phyloP scores from a whole-genome alignment of 2,797 vertebrate species.

The Poecilia wingei region DNA sequence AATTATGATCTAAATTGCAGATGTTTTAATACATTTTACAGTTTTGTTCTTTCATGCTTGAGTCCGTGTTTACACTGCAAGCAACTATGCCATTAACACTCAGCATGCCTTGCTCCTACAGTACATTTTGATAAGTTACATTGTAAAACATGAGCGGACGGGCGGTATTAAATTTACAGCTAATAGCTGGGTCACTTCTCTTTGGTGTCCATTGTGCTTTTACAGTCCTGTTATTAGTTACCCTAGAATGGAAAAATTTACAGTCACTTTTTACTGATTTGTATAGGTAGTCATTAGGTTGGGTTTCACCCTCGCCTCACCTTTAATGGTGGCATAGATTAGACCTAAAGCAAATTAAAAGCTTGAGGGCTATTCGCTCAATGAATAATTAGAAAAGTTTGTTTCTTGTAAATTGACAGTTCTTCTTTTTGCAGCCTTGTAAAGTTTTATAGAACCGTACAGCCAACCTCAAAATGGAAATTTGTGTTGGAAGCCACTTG shows the following conservation, averaged over 20 bases:
- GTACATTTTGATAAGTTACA: slow-evolving; percentile 67
- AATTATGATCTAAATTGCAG: not conserved
- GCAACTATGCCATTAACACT: slow-evolving; percentile 42
- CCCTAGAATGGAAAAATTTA: slow-evolving; percentile 73
- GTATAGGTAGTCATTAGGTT: slow-evolving; percentile 79
- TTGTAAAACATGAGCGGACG: slow-evolving; percentile 65
- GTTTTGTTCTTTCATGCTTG: slow-evolving; percentile 27
- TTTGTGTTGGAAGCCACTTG: slow-evolving; percentile 89
- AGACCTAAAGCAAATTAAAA: slow-evolving; percentile 64
- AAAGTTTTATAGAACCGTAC: slow-evolving; percentile 93
- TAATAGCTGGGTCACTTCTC: slow-evolving; percentile 70
- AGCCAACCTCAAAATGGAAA: slow-evolving; percentile 94
- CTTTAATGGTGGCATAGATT: slow-evolving; percentile 70
- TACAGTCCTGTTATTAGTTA: slow-evolving; percentile 77
- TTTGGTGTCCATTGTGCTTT: slow-evolving; percentile 74
- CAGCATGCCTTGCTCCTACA: slow-evolving; percentile 45
- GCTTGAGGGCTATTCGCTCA: slow-evolving; percentile 72
- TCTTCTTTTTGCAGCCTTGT: slow-evolving; percentile 88
- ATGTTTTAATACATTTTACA: slow-evolving; percentile 5
- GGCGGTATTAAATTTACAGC: slow-evolving; percentile 73
- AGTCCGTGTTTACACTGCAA: slow-evolving; percentile 24
- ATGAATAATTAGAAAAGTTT: slow-evolving; percentile 85
- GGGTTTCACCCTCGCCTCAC: slow-evolving; percentile 57
- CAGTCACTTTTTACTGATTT: slow-evolving; percentile 77
- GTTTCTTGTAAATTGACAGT: slow-evolving; percentile 82